Conservation (phyloP, 53 echinoderm and acorn worm species). For the Luidia sarsii region DNA sequence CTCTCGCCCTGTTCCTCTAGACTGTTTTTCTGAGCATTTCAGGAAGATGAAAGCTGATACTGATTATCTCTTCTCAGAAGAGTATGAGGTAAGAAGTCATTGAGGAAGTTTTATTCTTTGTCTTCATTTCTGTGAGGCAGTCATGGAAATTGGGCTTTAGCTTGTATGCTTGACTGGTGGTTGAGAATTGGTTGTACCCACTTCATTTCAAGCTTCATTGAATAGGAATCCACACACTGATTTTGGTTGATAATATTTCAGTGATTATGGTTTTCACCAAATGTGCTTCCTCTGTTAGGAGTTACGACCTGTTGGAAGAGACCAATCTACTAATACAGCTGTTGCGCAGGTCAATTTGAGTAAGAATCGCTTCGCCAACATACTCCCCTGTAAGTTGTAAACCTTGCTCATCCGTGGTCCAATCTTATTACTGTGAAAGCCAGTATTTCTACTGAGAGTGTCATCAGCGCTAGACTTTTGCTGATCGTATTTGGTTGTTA, state of each 20-base stretch:
- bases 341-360: conserved; percentile 55
- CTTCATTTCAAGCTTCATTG: too few relatives aligned
- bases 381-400: conserved; percentile 70
- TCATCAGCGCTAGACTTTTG: background rate
- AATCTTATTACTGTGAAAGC: background rate
- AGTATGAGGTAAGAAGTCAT: conserved; percentile 92
- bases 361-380: conserved; percentile 76
- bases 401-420: background rate
- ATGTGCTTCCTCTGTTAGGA: conserved; percentile 18
- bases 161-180: too few relatives aligned
- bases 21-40: conserved; percentile 77
- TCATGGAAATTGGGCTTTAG: too few relatives aligned
- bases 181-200: too few relatives aligned
- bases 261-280: too few relatives aligned
- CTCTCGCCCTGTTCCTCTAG: conserved; percentile 65
- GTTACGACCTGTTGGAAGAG: conserved; percentile 56
- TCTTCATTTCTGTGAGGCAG: too few relatives aligned
- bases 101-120: too few relatives aligned
- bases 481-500: too few relatives aligned
- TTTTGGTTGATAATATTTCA: too few relatives aligned
- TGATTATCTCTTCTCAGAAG: conserved; percentile 89
- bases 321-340: conserved; percentile 49
- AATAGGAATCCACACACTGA: too few relatives aligned
- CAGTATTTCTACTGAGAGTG: too few relatives aligned
- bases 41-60: conserved; percentile 75